Percentiles rank a stretch among this genome's conserved stretches.
These are phyloP conservation scores for Hydractinia echinata DNA, from an alignment of 30 jellyfish, hydroid and myxozoan species.

Conservation along the genomic window DNA sequence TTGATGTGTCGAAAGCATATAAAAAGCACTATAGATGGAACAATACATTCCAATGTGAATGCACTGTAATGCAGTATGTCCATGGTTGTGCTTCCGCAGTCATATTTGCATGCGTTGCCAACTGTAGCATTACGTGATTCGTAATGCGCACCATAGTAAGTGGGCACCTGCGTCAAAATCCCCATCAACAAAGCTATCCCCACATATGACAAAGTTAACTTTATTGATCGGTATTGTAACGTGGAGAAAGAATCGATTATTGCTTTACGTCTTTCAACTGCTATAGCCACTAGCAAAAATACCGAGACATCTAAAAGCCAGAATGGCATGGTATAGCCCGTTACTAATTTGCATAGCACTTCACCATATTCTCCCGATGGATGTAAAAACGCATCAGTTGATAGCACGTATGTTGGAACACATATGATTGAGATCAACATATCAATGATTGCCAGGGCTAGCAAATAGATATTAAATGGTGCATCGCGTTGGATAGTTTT, in stretches of 20 bases:
- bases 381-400: conserved; percentile 53
- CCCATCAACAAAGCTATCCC: conserved; percentile 24
- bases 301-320: conserved; percentile 68
- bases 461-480: conserved; percentile 54
- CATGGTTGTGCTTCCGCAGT: conserved; percentile 14
- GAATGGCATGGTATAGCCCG: conserved; percentile 59
- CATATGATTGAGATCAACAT: conserved; percentile 35
- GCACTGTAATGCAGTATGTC: conserved; percentile 28
- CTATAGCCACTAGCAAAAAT: conserved; percentile 53
- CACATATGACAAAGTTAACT: neutral
- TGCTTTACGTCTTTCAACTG: conserved; percentile 70
- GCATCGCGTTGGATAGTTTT: conserved; percentile 38
- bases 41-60: conserved; percentile 32
- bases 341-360: conserved; percentile 45
- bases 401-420: conserved; percentile 50
- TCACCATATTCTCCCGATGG: conserved; percentile 55
- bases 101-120: conserved; percentile 52
- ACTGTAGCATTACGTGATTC: conserved; percentile 20
- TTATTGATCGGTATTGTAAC: neutral
- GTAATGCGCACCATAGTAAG: conserved; percentile 44
- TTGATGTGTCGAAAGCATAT: conserved; percentile 41
- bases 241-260: conserved; percentile 48
- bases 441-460: conserved; percentile 65
- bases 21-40: conserved; percentile 47
- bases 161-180: conserved; percentile 48